Conservation (phyloP, 2,113 vertebrate species). For the Phalacrocorax carbo region DNA sequence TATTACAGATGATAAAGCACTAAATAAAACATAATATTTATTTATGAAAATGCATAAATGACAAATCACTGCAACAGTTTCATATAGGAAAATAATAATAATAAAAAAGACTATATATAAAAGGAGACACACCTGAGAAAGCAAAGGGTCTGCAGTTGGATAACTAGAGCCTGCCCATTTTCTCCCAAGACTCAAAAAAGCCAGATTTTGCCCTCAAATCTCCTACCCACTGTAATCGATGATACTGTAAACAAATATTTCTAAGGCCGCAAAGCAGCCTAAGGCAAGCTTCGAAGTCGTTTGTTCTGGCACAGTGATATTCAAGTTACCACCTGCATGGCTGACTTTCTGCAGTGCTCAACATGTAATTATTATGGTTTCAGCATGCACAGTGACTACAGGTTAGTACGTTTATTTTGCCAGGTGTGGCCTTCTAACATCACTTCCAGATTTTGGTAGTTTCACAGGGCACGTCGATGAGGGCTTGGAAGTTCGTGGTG, state of each 20-base stretch:
- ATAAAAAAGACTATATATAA: background rate
- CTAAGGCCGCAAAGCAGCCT: background rate
- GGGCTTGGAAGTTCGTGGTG: background rate
- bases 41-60: constrained; percentile 71
- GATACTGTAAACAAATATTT: background rate
- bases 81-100: background rate
- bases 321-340: background rate
- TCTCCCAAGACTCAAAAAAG: background rate
- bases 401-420: background rate
- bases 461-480: background rate
- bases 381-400: background rate
- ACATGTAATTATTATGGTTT: background rate
- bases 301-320: background rate
- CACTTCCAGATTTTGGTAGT: background rate
- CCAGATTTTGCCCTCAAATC: background rate
- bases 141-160: background rate
- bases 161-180: background rate
- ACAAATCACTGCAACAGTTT: constrained; percentile 25
- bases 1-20: constrained; percentile 69
- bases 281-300: background rate
- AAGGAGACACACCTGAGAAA: constrained; percentile 12
- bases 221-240: background rate
- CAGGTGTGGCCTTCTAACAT: background rate
- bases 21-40: constrained; percentile 74
- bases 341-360: background rate